These are phyloP conservation scores for Notamacropus eugenii DNA, from an alignment of 2,797 vertebrate species.

Conservation along the genomic window DNA sequence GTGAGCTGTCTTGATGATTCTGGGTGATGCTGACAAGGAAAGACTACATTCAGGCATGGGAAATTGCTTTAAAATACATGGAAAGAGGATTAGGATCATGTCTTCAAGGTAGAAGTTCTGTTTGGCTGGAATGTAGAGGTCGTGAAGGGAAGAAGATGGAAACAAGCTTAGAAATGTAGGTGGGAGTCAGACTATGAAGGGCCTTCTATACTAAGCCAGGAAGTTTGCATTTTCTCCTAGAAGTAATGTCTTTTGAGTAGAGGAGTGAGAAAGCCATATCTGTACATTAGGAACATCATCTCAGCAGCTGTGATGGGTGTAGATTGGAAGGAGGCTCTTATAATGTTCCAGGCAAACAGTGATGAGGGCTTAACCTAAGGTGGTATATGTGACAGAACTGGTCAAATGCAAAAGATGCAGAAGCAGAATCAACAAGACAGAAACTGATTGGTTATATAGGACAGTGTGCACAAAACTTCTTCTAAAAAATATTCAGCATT, in stretches of 20 bases:
- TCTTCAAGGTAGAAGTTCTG: background rate
- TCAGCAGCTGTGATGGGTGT: background rate
- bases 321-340: background rate
- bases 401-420: background rate
- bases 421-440: background rate
- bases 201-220: background rate
- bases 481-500: background rate
- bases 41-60: background rate
- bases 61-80: background rate
- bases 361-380: background rate
- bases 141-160: background rate
- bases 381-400: background rate
- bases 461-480: background rate
- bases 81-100: background rate
- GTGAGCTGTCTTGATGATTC: background rate
- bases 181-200: background rate
- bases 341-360: background rate
- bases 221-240: background rate
- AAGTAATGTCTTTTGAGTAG: background rate
- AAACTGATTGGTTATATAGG: background rate
- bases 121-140: background rate
- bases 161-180: background rate
- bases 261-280: background rate
- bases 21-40: background rate
- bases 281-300: background rate